Evolutionary conservation across 2,797 vertebrate species (phyloP).

Genomic region (Sebastes kiyomatsui): DNA sequence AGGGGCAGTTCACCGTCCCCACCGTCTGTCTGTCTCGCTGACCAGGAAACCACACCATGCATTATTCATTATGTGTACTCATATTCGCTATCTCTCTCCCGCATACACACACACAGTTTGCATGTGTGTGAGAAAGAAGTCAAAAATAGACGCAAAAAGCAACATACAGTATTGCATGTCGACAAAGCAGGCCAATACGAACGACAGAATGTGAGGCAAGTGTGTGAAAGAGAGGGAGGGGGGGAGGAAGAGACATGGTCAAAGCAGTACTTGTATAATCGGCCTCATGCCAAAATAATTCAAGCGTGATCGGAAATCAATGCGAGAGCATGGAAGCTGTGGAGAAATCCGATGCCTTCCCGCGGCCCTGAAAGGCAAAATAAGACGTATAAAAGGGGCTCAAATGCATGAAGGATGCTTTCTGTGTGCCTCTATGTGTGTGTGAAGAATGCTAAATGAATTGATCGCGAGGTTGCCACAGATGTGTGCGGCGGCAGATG

Average conservation of each 20-base stretch:
- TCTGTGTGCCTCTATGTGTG: constrained; percentile 17
- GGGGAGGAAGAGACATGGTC: constrained; percentile 13
- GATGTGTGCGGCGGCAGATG: background rate
- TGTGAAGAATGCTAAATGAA: constrained; percentile 54
- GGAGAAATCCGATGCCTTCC: constrained; percentile 54
- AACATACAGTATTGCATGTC: background rate
- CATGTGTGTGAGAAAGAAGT: background rate
- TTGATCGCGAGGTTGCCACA: constrained; percentile 26
- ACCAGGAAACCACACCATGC: constrained; percentile 74
- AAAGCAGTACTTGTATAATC: constrained; percentile 62
- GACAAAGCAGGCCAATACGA: background rate
- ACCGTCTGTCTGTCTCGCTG: constrained; percentile 58
- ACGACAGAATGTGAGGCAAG: background rate
- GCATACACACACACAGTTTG: background rate
- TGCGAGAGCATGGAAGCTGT: constrained; percentile 41
- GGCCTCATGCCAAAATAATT: constrained; percentile 66
- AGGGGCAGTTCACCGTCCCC: constrained; percentile 58
- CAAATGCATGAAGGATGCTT: constrained; percentile 42
- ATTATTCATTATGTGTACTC: constrained; percentile 68
- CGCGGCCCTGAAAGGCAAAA: constrained; percentile 46
- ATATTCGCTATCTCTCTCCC: background rate
- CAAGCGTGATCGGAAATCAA: constrained; percentile 72
- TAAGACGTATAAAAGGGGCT: constrained; percentile 43
- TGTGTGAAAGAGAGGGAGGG: background rate
- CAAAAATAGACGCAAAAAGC: constrained; percentile 24